Conservation (phyloP, 1,140 invertebrate genomes). For the Drosophila fuyamai region DNA sequence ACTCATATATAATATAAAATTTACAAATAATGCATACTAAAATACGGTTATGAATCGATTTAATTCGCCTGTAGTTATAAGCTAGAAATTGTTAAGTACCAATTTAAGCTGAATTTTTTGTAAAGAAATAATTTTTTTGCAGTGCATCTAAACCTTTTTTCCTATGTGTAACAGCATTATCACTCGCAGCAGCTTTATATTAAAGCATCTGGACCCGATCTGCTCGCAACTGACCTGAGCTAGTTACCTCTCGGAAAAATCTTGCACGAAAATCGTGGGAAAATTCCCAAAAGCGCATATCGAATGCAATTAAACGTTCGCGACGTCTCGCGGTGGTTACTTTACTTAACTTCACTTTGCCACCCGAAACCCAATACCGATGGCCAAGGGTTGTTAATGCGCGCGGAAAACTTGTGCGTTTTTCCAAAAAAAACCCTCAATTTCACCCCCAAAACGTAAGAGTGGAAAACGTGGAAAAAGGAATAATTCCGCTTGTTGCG, state of each 20-base stretch:
- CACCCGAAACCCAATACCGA: slow-evolving; percentile 37
- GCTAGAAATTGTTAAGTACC: no score
- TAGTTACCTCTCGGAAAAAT: slow-evolving; percentile 65
- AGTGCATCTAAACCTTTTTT: background rate
- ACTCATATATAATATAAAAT: no score
- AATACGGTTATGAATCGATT: no score
- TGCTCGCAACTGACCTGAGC: slow-evolving; percentile 39
- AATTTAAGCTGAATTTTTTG: background rate
- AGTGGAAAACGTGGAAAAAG: slow-evolving; percentile 33
- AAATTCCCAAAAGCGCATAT: slow-evolving; percentile 80
- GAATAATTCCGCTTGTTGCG: slow-evolving; percentile 74
- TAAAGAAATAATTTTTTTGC: background rate
- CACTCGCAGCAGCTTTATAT: slow-evolving; percentile 58
- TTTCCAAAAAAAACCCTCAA: slow-evolving; percentile 44
- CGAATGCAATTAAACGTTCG: slow-evolving; percentile 78
- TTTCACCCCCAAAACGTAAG: slow-evolving; percentile 69
- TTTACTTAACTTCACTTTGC: slow-evolving; percentile 61
- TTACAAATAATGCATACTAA: no score
- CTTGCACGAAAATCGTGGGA: slow-evolving; percentile 76
- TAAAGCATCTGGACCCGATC: slow-evolving; percentile 52
- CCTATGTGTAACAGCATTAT: slow-evolving; percentile 1
- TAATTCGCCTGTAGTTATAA: no score
- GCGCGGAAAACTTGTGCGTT: slow-evolving; percentile 63
- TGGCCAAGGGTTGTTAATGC: slow-evolving; percentile 52
- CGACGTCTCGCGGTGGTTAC: slow-evolving; percentile 55